Base-by-base conservation (phyloP, 1,140 invertebrate genomes). In the Penaeus vannamei region DNA sequence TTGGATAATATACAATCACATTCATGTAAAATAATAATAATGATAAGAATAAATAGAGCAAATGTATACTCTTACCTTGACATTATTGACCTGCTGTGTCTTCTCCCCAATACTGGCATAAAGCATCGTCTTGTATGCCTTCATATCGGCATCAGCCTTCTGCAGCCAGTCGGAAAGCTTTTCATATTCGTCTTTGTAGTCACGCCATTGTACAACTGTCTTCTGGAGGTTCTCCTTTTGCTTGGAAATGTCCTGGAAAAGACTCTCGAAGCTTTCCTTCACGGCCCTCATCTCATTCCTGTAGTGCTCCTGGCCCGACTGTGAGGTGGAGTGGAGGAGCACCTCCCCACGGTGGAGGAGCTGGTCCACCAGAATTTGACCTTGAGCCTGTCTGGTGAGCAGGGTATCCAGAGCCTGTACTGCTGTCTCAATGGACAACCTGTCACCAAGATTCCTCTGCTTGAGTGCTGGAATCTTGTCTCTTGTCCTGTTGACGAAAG, bases 181-280 rank as follows among this genome's bases (percentile, higher is more conserved):
- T 93, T 98, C 97, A 92, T 97, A 97, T 93, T 98, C 97, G 92
- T 98, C 97, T 93, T 98, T 98, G 93, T 97, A 98, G 86, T 97
- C 96, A 86, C 96, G 94, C 96, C 97, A 97, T 92, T 97, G 96
- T 64, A 95, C 94, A 83, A 98, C 95, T 20, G 96, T 97, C 23
- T 95, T 94, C 93, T 97, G 97, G 29, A 98, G 92, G 93, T 97
- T 95, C 89, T 96, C 95, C 92, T 98, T 97, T 93, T 98, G 96
- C 92, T 96, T 94, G 92, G 96, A 95, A 36, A 98, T 96, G 92
- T 98, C 97, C 93, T 95, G 95, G 92, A 98, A 98, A 1, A 98
- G 93, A 86, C 95, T 94, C 91, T 97, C 96, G 91, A 98, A 98
- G 91, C 95, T 97, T 92, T 97, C 96, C 90, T 96, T 95, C 0